phyloP scores from a whole-genome alignment of 2,797 vertebrate genomes.

The Silurus lanzhouensis region DNA sequence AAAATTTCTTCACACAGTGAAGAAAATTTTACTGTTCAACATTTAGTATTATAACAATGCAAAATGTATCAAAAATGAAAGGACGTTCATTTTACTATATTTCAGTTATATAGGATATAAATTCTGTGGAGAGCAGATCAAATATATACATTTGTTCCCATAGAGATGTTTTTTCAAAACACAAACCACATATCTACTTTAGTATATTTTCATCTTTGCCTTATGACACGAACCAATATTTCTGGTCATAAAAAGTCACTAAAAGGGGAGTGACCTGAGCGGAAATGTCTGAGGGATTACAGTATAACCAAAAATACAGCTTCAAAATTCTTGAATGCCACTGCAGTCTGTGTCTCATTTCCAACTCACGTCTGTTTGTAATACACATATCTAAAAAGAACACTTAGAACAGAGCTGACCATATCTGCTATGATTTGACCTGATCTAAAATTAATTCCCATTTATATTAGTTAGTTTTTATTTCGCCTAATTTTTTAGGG shows the following conservation, averaged over 20 bases:
- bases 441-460: too few relatives aligned
- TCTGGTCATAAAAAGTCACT: not conserved
- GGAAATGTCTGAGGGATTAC: not conserved
- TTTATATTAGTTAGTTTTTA: too few relatives aligned
- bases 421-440: too few relatives aligned
- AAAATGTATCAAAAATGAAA: too few relatives aligned
- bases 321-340: not conserved
- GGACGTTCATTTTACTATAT: too few relatives aligned
- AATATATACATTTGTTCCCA: not conserved
- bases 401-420: too few relatives aligned
- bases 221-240: not conserved
- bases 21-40: too few relatives aligned
- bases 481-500: too few relatives aligned
- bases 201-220: not conserved
- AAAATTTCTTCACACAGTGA: too few relatives aligned
- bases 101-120: not conserved
- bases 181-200: not conserved
- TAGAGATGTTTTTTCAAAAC: not conserved
- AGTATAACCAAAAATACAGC: not conserved
- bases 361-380: not conserved
- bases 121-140: not conserved
- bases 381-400: not conserved
- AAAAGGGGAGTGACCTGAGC: not conserved
- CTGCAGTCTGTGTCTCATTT: not conserved
- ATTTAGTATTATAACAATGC: too few relatives aligned